Evolutionary conservation across 2,797 vertebrate species (phyloP).

Genomic region (Spizella passerina): DNA sequence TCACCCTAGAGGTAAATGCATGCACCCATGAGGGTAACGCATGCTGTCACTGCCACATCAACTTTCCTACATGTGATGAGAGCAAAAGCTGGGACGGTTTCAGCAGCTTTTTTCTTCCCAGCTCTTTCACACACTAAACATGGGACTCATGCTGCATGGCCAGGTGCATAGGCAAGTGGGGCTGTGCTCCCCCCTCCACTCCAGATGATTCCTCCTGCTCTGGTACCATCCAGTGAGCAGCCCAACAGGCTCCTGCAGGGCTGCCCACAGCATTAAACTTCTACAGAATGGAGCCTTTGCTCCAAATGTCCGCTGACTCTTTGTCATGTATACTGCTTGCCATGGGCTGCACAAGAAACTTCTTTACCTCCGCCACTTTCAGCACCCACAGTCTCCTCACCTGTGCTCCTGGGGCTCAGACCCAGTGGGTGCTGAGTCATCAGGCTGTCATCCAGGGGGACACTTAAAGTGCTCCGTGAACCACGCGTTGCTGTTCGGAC

Average conservation of each 20-base stretch:
- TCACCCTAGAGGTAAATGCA: neutral
- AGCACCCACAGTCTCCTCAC: neutral
- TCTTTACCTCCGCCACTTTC: neutral
- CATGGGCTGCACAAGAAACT: neutral
- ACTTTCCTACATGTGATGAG: fast-evolving
- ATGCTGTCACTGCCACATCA: neutral
- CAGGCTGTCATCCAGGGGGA: neutral
- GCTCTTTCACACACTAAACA: neutral
- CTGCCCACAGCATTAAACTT: neutral
- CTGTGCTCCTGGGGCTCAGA: neutral
- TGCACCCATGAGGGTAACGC: neutral
- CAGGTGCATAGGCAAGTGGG: fast-evolving
- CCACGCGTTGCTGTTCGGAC: fast-evolving
- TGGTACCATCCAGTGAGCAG: fast-evolving
- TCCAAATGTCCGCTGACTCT: fast-evolving
- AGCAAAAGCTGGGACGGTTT: neutral
- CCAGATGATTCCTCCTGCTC: neutral
- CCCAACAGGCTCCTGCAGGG: neutral
- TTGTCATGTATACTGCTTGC: fast-evolving
- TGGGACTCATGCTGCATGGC: fast-evolving
- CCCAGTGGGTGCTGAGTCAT: neutral
- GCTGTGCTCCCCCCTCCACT: neutral
- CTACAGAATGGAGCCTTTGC: neutral
- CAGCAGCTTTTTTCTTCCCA: neutral
- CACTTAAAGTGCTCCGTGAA: fast-evolving